Base-by-base conservation (phyloP, 2,888 invertebrate genomes). In the Pollenia angustigena region DNA sequence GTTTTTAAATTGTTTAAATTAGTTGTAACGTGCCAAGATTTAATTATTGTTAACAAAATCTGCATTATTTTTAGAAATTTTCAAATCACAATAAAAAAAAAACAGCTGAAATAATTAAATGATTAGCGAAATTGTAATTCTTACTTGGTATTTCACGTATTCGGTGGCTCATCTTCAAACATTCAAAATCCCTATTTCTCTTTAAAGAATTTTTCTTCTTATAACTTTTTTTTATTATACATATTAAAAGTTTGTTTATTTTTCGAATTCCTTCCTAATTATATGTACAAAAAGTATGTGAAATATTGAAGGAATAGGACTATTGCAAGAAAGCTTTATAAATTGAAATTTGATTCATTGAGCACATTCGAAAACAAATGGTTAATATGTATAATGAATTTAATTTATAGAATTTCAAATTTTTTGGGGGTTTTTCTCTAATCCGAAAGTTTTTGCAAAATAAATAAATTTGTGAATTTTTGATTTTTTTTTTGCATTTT, bases 341-440 rank as follows among this genome's bases (percentile, higher is more conserved):
- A 23, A 23, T 23, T 23, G 2, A 23, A 23, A 23, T 23, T 23
- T 23, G 23, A 23, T 23, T 23, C 23, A 23, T 23, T 23, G 23
- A 23, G 3, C 0, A 2, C 23, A 23, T 23, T 23, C 23, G 23
- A 23, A 23, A 23, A 23, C 0, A 23, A 23, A 23, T 3, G 3
- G 23, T 23, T 23, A 2, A 23, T 23, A 23, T 23, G 23, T 23
- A 23, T 23, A 23, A 23, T 23, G 2, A 68, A 68, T 68, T 46
- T 16, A 1, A 42, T 52, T 52, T 16, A 52, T 69, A n/a, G 40
- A 10, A 52, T 69, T 69, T 40, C 6, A 69, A 32, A 52, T 52
- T 69, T 69, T 69, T 69, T 69, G 32, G 52, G 69, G 7, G 9
- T 69, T 69, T 69, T 66, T 12, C 10, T n/a, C 16, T 6, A 50